Base-by-base conservation (phyloP, 1,140 invertebrate genomes). In the Neodiprion lecontei region DNA sequence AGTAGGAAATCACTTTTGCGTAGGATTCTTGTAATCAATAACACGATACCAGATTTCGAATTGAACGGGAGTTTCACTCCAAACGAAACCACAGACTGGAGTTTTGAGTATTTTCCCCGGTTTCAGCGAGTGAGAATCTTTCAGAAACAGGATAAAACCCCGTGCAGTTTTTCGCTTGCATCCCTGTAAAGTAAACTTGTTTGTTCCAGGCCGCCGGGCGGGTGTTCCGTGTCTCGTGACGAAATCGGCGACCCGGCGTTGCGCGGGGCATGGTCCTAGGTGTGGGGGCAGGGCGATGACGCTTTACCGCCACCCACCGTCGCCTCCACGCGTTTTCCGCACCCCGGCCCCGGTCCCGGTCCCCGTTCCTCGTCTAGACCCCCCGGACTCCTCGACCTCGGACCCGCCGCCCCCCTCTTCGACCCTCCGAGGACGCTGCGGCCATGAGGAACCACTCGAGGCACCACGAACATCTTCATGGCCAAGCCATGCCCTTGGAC, bases 221-320 rank as follows among this genome's bases (percentile, higher is more conserved):
- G 53, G 11, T 61, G 53, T 17, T 14, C n/a, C 53, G 53, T 5
- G n/a, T 61, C 11, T 61, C 53, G 53, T 61, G 53, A 61, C 53
- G 53, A 5, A 14, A 17, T 61, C n/a, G n/a, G 53, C 9, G n/a
- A 17, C 53, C 53, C 53, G 53, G 53, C 53, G 53, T 61, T 61
- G 11, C 53, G 53, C 53, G 53, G 53, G 70, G 67, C 40, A 87
- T 86, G 85, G 79, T 85, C 76, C 81, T 82, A 80, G 79, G 74
- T 79, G 81, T 75, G 83, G 85, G 83, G 83, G 80, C 84, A 81
- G 83, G 85, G 85, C 85, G 85, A 87, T 87, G 84, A 85, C 85
- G 78, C 83, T 83, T 82, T 80, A 85, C 78, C 83, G 82, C 79
- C 84, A 80, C 80, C 82, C 76, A 71, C 53, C 78, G 78, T 79